Evolutionary conservation across 2,113 vertebrate species (phyloP).

Genomic region (Candoia aspera): DNA sequence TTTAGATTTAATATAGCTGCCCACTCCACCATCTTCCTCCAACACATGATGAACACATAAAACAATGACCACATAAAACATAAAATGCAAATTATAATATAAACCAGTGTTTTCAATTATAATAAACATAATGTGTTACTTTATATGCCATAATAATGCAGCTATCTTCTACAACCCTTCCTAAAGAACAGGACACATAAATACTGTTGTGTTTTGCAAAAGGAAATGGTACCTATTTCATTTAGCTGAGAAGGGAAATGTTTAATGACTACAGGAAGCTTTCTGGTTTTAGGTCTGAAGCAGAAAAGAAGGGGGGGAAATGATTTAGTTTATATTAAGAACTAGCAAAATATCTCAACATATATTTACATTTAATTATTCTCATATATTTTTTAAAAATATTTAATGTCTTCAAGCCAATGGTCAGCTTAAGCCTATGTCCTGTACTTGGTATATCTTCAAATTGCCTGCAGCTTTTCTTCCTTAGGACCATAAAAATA

Average conservation of each 20-base stretch:
- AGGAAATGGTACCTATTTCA: slow-evolving; percentile 46
- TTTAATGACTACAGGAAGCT: slow-evolving; percentile 49
- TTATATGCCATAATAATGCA: slow-evolving; percentile 10
- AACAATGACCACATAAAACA: too few species aligned
- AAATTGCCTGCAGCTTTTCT: slow-evolving; percentile 72
- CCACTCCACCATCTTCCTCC: too few species aligned
- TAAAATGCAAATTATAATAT: too few species aligned
- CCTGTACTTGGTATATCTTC: slow-evolving; percentile 76
- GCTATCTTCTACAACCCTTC: slow-evolving; percentile 54
- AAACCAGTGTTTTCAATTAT: too few species aligned
- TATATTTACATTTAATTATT: slow-evolving; percentile 65
- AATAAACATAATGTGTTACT: too few species aligned
- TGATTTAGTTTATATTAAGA: slow-evolving; percentile 68
- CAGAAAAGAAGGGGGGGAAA: slow-evolving; percentile 65
- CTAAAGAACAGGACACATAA: slow-evolving; percentile 57
- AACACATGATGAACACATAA: too few species aligned
- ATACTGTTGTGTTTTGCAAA: slow-evolving; percentile 56
- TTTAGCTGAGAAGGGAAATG: slow-evolving; percentile 48
- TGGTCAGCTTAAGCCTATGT: slow-evolving; percentile 78
- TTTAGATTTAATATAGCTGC: too few species aligned
- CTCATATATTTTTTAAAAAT: too few species aligned
- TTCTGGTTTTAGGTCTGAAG: slow-evolving; percentile 53
- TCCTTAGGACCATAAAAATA: slow-evolving; percentile 51
- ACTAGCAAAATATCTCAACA: slow-evolving; percentile 67
- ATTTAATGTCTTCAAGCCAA: slow-evolving; percentile 68